Percentiles rank a stretch among this genome's conserved stretches.
phyloP scores from a whole-genome alignment of 2,113 vertebrate species.

The Pachycephala philippinensis region DNA sequence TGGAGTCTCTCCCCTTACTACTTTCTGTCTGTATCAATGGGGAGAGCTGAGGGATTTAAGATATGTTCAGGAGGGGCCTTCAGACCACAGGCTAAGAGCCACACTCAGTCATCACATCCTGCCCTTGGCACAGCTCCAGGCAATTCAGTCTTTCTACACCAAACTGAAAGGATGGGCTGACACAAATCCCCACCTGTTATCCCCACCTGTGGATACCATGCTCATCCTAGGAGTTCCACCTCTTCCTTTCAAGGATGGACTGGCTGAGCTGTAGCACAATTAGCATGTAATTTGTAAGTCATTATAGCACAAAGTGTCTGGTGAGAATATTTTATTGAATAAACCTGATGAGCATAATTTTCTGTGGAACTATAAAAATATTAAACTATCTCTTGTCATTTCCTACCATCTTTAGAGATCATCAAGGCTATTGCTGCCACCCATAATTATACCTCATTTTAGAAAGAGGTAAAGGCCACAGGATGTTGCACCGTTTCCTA shows the following conservation, averaged over 20 bases:
- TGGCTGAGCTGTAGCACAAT: slow-evolving; percentile 69
- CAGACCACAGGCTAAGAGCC: neutral
- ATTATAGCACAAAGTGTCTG: slow-evolving; percentile 69
- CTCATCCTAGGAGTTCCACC: slow-evolving; percentile 26
- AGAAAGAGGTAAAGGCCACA: neutral
- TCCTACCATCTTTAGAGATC: slow-evolving; percentile 28
- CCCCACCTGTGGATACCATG: neutral
- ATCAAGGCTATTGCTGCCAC: neutral
- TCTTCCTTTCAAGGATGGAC: slow-evolving; percentile 54
- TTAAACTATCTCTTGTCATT: slow-evolving; percentile 41
- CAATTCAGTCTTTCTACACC: neutral
- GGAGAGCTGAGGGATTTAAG: neutral
- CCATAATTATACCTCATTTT: slow-evolving; percentile 33
- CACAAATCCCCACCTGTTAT: neutral
- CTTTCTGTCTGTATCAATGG: neutral
- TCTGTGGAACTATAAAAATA: slow-evolving; percentile 62
- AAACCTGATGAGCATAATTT: slow-evolving; percentile 76
- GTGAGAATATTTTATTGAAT: slow-evolving; percentile 69
- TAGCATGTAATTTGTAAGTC: slow-evolving; percentile 79
- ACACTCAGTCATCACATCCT: neutral
- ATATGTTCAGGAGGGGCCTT: neutral
- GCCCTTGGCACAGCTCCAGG: neutral
- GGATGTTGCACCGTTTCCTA: neutral
- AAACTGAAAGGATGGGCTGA: neutral
- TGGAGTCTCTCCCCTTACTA: neutral